Evolutionary conservation across 2,113 vertebrate genomes (phyloP), one percentile per base, ranked within the genome.

Genomic region (Motacilla tschutschensis): DNA sequence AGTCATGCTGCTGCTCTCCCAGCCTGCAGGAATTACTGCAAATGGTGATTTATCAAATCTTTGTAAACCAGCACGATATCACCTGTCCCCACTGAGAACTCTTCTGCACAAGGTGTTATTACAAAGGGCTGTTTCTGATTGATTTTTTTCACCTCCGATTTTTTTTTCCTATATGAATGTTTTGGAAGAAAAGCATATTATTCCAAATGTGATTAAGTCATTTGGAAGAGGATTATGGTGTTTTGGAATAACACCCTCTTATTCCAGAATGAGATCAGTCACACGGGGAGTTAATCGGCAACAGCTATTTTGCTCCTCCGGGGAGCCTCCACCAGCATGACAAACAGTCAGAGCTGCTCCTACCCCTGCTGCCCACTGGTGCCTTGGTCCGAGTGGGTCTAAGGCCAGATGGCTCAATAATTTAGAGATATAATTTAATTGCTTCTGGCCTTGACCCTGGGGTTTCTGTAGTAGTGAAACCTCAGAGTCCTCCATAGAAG

Each of bases 201-300:
- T 79, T 85, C 64, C 48, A 78, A 93, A 93, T 29, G 57, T 10
- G 83, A 94, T 95, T 94, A 91, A 87, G 76, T 63, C 63, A 35
- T 87, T 89, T 77, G 89, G 83, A 89, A 85, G 76, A 87, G 87
- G 89, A 91, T 95, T 94, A 92, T 18, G 85, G 79, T 75, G 77
- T 76, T 95, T 85, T 74, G 87, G 89, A 94, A 58, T 82, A 89
- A 90, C 92, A 79, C 43, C 67, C 35, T 92, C 87, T 94, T 92
- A 93, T 87, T 92, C 69, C 89, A 83, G 65, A 85, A 95, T 87
- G 85, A 85, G 91, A 95, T 94, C 93, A 78, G 87, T 94, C 91
- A 91, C 89, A 93, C 26, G 0, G 83, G 65, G 60, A 83, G 72
- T 74, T 95, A 93, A 90, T 90, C 10, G 0, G 64, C 77, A 82